These are phyloP conservation scores for Cinara cedri DNA, from an alignment of 2,888 invertebrate species.

Conservation along the genomic window DNA sequence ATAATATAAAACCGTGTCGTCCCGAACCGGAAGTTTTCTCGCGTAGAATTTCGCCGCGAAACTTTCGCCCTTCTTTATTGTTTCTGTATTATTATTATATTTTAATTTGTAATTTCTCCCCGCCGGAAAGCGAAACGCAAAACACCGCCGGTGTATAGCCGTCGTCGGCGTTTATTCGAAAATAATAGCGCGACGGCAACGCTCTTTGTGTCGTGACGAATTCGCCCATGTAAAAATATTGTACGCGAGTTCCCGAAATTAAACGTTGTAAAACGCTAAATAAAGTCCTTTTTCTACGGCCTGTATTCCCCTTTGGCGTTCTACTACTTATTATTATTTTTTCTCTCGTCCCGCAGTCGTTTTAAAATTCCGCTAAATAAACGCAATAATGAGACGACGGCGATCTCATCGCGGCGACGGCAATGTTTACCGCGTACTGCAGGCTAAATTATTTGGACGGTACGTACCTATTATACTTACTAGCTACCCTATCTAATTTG, in stretches of 20 bases:
- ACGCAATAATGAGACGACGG: too few species aligned
- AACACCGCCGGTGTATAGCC: not conserved
- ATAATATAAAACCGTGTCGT: not conserved
- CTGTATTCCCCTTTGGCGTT: too few species aligned
- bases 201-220: conserved; percentile 25
- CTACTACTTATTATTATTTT: too few species aligned
- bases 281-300: too few species aligned
- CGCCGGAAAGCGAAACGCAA: not conserved
- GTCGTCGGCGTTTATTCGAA: not conserved
- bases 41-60: conserved; percentile 23
- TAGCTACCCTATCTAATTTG: too few species aligned
- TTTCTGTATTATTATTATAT: not conserved
- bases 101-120: conserved; percentile 41
- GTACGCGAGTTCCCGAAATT: not conserved
- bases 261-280: not conserved
- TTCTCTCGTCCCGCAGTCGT: too few species aligned
- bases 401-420: too few species aligned
- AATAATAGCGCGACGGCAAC: conserved; percentile 4
- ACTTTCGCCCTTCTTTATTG: conserved; percentile 22
- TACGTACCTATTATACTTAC: too few species aligned
- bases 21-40: conserved; percentile 20
- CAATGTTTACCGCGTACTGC: too few species aligned
- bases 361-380: too few species aligned
- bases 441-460: too few species aligned
- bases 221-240: too few species aligned